Evolutionary conservation across 2,113 vertebrate genomes (phyloP), one percentile per base, ranked within the genome.

Genomic region (Otus sunia): DNA sequence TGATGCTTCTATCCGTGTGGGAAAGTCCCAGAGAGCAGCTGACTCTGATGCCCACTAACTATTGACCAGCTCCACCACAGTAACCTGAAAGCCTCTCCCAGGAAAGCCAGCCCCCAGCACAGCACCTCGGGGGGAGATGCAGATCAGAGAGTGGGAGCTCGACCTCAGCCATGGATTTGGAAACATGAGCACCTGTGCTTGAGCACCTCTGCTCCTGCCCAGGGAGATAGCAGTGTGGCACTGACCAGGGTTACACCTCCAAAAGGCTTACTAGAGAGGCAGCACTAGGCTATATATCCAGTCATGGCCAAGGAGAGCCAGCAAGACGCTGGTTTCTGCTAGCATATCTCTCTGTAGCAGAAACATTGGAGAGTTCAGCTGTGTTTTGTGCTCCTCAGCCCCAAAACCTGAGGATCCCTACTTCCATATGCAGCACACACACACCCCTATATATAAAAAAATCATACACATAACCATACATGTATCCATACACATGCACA

Each of bases 1-100:
- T 50, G 58, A 60, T 0, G 0, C 80, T 83, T 66, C 90, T 50
- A 53, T 45, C 64, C 12, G 0, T 2, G 19, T 0, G 0, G 64
- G 68, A 93, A 86, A 89, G 63, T 18, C 43, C 10, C 0, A 60
- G 68, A 74, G 63, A 68, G 49, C 11, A 9, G 62, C n/a, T 10
- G 3, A 30, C 21, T 45, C 19, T 11, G 62, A 47, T 50, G 50
- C 5, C 69, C 29, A 8, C 49, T 21, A 49, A 66, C 39, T 2
- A 53, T 13, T 0, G 0, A 29, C 43, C 43, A 15, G n/a, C 58
- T 88, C 34, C 41, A 59, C 68, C 64, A 30, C 9, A 16, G 30
- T 5, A 45, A 50, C 22, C 39, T 34, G 29, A 43, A 78, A 93
- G 26, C 11, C 16, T 86, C n/a, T 18, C 26, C n/a, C 7, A 4